Conservation (phyloP, 2,113 vertebrate genomes). For the Dromas ardeola region DNA sequence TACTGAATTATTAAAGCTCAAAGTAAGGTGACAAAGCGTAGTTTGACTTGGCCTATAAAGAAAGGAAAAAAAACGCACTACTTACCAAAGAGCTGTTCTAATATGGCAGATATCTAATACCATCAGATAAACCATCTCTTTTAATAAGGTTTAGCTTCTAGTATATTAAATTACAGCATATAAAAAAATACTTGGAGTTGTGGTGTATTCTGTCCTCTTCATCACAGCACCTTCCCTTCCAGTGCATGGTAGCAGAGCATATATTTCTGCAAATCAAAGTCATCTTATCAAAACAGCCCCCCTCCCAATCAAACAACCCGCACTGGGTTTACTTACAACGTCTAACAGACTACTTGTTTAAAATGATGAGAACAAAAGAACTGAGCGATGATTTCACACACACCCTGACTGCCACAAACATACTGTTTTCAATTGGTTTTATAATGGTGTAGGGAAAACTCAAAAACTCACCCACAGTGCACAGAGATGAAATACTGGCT, state of each 20-base stretch:
- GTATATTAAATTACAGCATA: not conserved
- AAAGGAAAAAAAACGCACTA: not conserved
- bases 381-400: not conserved
- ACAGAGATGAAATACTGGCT: not conserved
- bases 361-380: not conserved
- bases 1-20: not conserved
- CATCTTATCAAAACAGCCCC: not conserved
- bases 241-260: not conserved
- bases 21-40: not conserved
- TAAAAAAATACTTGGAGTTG: not conserved
- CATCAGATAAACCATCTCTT: not conserved
- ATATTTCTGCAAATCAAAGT: not conserved
- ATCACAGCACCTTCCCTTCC: not conserved
- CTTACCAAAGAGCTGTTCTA: not conserved
- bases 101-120: not conserved
- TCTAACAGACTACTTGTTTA: not conserved
- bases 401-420: not conserved
- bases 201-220: not conserved
- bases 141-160: not conserved
- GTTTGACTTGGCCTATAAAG: not conserved
- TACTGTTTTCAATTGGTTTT: not conserved
- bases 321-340: not conserved
- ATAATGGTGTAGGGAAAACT: not conserved
- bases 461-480: not conserved
- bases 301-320: accelerated